Base-by-base conservation (phyloP, 2,113 vertebrate genomes). In the Regulus satrapa region DNA sequence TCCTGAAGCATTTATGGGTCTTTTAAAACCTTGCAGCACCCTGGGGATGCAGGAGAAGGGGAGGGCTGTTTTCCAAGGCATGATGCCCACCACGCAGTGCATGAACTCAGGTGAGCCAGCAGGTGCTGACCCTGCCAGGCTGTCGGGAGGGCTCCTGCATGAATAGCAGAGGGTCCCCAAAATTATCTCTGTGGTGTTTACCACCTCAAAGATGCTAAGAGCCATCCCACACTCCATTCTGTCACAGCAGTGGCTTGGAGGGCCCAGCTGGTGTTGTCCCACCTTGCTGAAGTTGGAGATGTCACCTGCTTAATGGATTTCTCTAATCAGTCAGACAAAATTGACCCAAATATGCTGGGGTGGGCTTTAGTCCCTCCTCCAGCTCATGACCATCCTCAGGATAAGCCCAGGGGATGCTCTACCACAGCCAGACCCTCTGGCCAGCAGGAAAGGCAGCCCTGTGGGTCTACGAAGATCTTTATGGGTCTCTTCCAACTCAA, bases 161-260 rank as follows among this genome's bases (percentile, higher is more conserved):
- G 32, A 43, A 54, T 4, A 34, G 49, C 43, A 51, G 34, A 89
- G 26, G 26, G 43, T 72, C 17, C 46, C 62, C 17, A 63, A 10
- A 69, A 49, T 0, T 0, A 46, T 8, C 40, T 62, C 6, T 2
- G 38, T 31, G 71, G 18, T 0, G 0, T 40, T 66, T n/a, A 29
- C 14, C 45, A 28, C n/a, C 26, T 23, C 17, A 31, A 2, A 3
- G 59, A 63, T 41, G 59, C 59, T 51, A 21, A 79, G 72, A 91
- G 51, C 15, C 56, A 61, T 23, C 18, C 41, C 36, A 11, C 3
- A 0, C 17, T 28, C 56, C 1, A 0, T 29, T 46, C 41, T 68
- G 19, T 55, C 74, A 43, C 61, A 63, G 58, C 31, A 40, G 21
- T 1, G 38, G 10, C 24, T 38, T 18, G 16, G 67, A 69, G 15